Base-by-base conservation (phyloP, 2,797 vertebrate genomes). In the Sebastes goodei region DNA sequence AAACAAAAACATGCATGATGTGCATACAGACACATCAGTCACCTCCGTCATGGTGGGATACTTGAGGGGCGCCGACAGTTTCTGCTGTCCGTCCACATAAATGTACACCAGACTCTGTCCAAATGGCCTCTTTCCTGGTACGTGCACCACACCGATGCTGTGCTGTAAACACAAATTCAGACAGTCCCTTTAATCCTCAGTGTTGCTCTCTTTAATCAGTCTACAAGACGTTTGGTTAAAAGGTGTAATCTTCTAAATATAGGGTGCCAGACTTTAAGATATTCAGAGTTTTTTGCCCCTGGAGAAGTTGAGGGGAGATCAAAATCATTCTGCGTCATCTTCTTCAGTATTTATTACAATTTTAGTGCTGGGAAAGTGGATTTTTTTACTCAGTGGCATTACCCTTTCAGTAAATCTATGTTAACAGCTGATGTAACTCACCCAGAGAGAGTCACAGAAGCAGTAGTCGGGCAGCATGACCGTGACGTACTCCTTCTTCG, bases 381-480 rank as follows among this genome's bases (percentile, higher is more conserved):
- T 3, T 9, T 20, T 32, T 64, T 11, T 33, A 57, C 53, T 72
- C 3, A 62, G 29, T 52, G 23, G 2, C 49, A 17, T n/a, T 7
- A 9, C 11, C 49, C 14, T 57, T 35, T 64, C 14, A 63, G 20
- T 4, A 63, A 46, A 49, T 55, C 8, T 21, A 49, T 6, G 14
- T 8, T 12, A 53, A 7, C 3, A 64, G 7, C 56, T 29, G 35
- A 74, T 68, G 66, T 52, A n/a, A 92, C 96, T 93, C 86, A 99
- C 98, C 98, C 98, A 99, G 65, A 99, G 97, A 3, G 98, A 99
- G 92, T 99, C 98, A 93, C 97, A 98, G 94, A 99, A 98, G 90
- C 97, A 98, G 91, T 98, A 97, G 78, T 99, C 98, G 0, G 98
- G 97, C 81, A 99, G 96, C 95, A 96, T 97, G 78, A 99, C 98